phyloP scores from a whole-genome alignment of 2,797 vertebrate genomes.

The Enteromius viviparus region DNA sequence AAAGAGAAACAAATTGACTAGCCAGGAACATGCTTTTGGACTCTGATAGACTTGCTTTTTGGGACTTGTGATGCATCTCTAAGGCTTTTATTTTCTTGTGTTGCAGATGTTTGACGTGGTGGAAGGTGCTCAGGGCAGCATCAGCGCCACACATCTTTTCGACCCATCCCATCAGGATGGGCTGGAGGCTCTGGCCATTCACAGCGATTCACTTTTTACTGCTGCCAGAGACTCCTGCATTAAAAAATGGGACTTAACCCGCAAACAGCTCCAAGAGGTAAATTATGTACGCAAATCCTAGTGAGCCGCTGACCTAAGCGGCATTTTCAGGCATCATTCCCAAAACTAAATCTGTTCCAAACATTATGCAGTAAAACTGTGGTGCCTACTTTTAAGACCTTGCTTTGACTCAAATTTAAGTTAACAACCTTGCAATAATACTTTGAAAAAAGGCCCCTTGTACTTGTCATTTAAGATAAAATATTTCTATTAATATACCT shows the following conservation, averaged over 20 bases:
- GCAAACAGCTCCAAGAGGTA: constrained; percentile 90
- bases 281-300: neutral
- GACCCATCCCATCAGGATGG: constrained; percentile 92
- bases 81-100: neutral
- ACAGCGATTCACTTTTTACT: constrained; percentile 88
- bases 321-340: constrained; percentile 8
- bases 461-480: neutral
- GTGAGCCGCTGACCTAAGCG: neutral
- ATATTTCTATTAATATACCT: no score
- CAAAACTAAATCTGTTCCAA: neutral
- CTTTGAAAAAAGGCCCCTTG: neutral
- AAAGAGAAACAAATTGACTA: neutral
- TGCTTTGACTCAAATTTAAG: neutral
- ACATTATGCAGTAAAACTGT: neutral
- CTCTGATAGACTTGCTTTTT: neutral
- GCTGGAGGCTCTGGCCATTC: constrained; percentile 88
- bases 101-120: constrained; percentile 94
- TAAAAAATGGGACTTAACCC: constrained; percentile 93
- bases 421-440: no score
- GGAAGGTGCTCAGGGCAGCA: constrained; percentile 91
- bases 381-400: neutral
- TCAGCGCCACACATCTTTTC: constrained; percentile 87
- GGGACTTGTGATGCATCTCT: neutral
- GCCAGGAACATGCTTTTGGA: neutral
- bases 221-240: constrained; percentile 92